phyloP scores from a whole-genome alignment of 2,113 vertebrate genomes.

The Rostratula benghalensis region DNA sequence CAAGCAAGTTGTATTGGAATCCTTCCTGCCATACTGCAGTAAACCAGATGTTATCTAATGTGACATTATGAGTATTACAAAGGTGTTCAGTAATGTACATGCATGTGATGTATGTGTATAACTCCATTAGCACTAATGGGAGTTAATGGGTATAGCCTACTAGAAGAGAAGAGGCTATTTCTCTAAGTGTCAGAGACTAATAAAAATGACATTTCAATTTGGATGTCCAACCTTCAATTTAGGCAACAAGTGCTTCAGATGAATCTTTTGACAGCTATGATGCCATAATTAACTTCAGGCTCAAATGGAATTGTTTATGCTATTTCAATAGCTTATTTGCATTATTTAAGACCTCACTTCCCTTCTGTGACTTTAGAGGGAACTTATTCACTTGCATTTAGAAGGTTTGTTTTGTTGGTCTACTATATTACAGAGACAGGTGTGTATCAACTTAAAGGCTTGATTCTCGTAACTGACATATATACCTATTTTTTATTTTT shows the following conservation, averaged over 20 bases:
- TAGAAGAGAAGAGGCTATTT: constrained; percentile 8
- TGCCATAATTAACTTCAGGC: constrained; percentile 39
- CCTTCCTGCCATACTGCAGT: neutral
- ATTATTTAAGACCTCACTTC: neutral
- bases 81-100: neutral
- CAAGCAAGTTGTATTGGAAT: neutral
- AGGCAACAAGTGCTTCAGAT: constrained; percentile 16
- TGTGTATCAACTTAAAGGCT: neutral
- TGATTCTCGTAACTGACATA: neutral
- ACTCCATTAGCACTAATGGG: constrained; percentile 53
- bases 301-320: constrained; percentile 33
- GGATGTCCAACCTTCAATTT: constrained; percentile 57
- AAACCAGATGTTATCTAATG: neutral
- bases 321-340: neutral
- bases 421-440: neutral
- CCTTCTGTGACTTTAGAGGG: neutral
- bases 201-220: constrained; percentile 58
- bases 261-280: constrained; percentile 35
- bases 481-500: neutral
- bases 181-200: constrained; percentile 33
- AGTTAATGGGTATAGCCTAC: constrained; percentile 27
- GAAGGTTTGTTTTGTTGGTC: neutral
- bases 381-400: neutral
- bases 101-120: constrained; percentile 1
- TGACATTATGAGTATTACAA: neutral